Percentiles rank a stretch among this genome's conserved stretches.
Evolutionary conservation across 1,140 invertebrate species (phyloP).

Genomic region (Chelonus insularis): DNA sequence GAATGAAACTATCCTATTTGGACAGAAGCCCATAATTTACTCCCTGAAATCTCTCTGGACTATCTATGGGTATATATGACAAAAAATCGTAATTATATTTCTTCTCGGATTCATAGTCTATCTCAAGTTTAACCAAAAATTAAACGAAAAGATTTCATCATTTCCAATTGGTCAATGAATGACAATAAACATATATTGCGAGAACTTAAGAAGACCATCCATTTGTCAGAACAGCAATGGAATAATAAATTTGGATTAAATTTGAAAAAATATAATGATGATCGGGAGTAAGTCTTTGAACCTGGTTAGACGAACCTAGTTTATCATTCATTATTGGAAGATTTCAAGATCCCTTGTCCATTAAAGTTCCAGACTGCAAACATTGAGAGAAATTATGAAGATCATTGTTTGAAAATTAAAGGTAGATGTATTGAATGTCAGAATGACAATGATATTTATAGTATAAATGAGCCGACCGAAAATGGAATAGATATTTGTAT

Average conservation of each 20-base stretch:
- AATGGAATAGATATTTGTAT: slow-evolving; percentile 7
- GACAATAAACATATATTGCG: neutral
- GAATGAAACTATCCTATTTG: too few relatives aligned
- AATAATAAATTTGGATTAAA: neutral
- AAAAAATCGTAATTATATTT: too few relatives aligned
- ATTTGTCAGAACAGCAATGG: neutral
- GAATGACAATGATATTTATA: slow-evolving; percentile 6
- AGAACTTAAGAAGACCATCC: neutral
- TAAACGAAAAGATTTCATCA: too few relatives aligned
- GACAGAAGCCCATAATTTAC: too few relatives aligned
- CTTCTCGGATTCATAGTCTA: too few relatives aligned
- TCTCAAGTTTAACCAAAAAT: too few relatives aligned
- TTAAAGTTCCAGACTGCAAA: slow-evolving; percentile 22
- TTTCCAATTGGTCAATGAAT: neutral
- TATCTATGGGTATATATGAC: too few relatives aligned
- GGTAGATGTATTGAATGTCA: slow-evolving; percentile 18
- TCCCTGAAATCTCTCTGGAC: too few relatives aligned
- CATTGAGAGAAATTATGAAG: slow-evolving; percentile 1
- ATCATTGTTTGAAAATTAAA: slow-evolving; percentile 13
- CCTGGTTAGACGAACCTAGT: slow-evolving; percentile 19
- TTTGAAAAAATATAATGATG: slow-evolving; percentile 2
- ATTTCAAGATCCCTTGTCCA: slow-evolving; percentile 19
- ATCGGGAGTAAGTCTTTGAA: slow-evolving; percentile 13
- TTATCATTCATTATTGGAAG: slow-evolving; percentile 12
- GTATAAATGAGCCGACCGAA: slow-evolving; percentile 14